Conservation (phyloP, 2,113 vertebrate genomes). For the Heterotis niloticus region DNA sequence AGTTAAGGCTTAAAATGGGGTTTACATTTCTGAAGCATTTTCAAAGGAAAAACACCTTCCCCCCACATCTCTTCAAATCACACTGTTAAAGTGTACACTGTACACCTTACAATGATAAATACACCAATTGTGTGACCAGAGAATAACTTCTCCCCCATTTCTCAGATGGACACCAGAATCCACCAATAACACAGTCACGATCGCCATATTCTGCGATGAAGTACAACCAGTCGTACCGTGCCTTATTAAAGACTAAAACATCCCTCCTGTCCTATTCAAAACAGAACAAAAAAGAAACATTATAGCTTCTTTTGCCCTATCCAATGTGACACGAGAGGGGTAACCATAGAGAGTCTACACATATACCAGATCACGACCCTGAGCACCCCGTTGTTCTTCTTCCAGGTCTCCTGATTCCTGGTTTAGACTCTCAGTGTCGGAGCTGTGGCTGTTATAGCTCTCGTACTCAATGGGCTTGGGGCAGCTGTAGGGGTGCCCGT, state of each 20-base stretch:
- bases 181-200: neutral
- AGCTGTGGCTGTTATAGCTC: constrained; percentile 67
- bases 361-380: constrained; percentile 83
- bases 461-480: constrained; percentile 92
- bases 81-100: constrained; percentile 28
- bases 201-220: neutral
- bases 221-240: neutral
- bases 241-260: neutral
- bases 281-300: neutral
- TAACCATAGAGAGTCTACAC: constrained; percentile 64
- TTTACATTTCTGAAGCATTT: constrained; percentile 44
- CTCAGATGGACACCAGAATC: neutral
- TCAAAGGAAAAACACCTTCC: constrained; percentile 32
- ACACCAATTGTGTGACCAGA: constrained; percentile 33
- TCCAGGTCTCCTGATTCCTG: constrained; percentile 58
- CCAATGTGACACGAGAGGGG: neutral
- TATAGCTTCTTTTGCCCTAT: neutral
- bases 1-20: constrained; percentile 69
- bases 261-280: neutral
- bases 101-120: constrained; percentile 38
- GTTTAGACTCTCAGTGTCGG: constrained; percentile 56
- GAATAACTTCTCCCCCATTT: neutral
- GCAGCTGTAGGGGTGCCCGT: constrained; percentile 95
- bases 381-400: constrained; percentile 52
- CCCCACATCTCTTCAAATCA: constrained; percentile 34